Percentiles rank a stretch among this genome's conserved stretches.
These are phyloP conservation scores for Aphaenogaster ashmeadi DNA, from an alignment of 1,140 invertebrate species.

Conservation along the genomic window DNA sequence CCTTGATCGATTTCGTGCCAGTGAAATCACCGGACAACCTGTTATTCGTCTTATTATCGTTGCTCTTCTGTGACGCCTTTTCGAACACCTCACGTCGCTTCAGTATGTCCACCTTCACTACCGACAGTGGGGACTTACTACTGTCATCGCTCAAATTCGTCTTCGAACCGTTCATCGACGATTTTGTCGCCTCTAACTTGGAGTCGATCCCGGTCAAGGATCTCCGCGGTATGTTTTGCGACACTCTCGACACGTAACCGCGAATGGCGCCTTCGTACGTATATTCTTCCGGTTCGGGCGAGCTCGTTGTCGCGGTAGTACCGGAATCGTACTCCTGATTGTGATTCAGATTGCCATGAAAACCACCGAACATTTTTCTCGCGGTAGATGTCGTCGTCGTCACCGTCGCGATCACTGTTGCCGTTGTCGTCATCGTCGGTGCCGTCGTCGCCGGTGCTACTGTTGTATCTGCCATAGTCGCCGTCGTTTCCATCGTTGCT, in stretches of 20 bases:
- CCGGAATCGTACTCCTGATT: constrained; percentile 88
- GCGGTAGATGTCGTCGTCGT: constrained; percentile 65
- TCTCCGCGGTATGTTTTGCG: constrained; percentile 87
- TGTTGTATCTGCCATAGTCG: constrained; percentile 45
- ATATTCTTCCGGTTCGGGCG: constrained; percentile 91
- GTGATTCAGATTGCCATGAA: constrained; percentile 74
- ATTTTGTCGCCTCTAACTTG: constrained; percentile 82
- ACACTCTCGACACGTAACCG: constrained; percentile 92
- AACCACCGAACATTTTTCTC: constrained; percentile 74
- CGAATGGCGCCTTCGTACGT: constrained; percentile 95
- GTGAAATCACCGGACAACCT: constrained; percentile 89
- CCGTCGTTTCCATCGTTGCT: constrained; percentile 66
- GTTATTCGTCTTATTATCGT: constrained; percentile 81
- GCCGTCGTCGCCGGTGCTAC: background rate
- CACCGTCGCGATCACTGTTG: constrained; percentile 51
- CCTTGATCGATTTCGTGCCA: constrained; percentile 91
- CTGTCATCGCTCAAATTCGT: constrained; percentile 79
- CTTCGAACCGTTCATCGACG: constrained; percentile 80
- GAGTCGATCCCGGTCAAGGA: constrained; percentile 82
- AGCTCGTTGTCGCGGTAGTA: constrained; percentile 89
- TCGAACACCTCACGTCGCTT: constrained; percentile 95
- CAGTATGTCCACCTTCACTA: constrained; percentile 92
- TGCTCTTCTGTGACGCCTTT: constrained; percentile 84
- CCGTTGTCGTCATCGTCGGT: constrained; percentile 43
- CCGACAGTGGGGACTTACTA: constrained; percentile 87